Evolutionary conservation across 2,888 invertebrate genomes (phyloP).

Genomic region (Seira sanloemensis): DNA sequence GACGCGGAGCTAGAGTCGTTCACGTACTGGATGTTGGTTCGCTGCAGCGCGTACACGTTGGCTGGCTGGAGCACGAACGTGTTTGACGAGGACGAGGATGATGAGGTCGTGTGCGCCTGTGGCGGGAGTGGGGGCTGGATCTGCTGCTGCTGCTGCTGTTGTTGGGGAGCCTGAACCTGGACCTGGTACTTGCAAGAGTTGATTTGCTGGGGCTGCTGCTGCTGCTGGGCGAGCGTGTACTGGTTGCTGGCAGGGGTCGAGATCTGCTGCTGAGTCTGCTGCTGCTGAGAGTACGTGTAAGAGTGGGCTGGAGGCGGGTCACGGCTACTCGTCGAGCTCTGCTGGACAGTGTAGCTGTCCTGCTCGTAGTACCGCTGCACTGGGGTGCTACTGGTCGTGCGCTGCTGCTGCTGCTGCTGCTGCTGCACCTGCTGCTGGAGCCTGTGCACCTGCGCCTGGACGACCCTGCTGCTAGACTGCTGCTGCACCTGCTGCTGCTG

Average conservation of each 20-base stretch:
- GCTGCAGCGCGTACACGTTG: not conserved
- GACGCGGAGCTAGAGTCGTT: not conserved
- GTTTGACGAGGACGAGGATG: not conserved
- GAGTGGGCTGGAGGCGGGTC: not conserved
- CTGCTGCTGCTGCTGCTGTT: conserved; percentile 1
- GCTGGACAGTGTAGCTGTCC: not conserved
- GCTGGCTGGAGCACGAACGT: not conserved
- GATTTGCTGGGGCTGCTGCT: not conserved
- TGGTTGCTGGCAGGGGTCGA: too few species aligned
- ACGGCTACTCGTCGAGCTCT: too few species aligned
- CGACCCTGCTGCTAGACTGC: too few species aligned
- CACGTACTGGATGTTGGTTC: not conserved
- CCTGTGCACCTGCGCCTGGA: not conserved
- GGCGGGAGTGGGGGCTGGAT: not conserved
- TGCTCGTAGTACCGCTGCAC: too few species aligned
- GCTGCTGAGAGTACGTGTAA: conserved; percentile 9
- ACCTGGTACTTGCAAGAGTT: not conserved
- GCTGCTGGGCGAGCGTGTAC: too few species aligned
- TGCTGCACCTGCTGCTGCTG: too few species aligned
- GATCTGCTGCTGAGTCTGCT: not conserved
- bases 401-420: conserved; percentile 26
- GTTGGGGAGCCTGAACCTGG: too few species aligned
- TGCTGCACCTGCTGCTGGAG: not conserved
- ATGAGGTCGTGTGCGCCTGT: not conserved
- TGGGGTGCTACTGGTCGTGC: not conserved